Evolutionary conservation across 2,888 invertebrate species (phyloP), one percentile per base, ranked within the genome.

Genomic region (Pachymerium ferrugineum): DNA sequence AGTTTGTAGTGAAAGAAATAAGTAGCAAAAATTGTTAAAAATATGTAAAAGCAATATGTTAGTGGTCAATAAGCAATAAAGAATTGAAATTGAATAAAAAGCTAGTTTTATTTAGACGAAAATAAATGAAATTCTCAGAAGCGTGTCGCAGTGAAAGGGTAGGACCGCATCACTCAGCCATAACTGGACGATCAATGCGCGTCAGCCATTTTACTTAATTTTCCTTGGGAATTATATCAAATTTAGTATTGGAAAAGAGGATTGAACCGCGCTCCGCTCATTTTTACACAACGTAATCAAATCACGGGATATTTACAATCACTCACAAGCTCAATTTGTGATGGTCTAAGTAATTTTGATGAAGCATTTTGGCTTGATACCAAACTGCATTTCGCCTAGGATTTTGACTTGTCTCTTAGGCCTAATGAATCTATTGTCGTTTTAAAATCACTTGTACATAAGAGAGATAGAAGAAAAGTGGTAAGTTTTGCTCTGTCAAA

Each of bases 181-280:
- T 8, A 29, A 29, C 22, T 29, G 29, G 14, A 29, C 28, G 69
- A 28, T 69, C 69, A 22, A 22, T 69, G 29, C 69, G 69, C 69
- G 69, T 69, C 69, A 69, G 69, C 69, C 69, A 69, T 69, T 69
- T 69, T 69, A 69, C 69, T 69, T 69, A 69, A 69, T 69, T 69
- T 69, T 28, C 28, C 22, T 29, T 30, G 28, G 16, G 69, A 29
- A 69, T 69, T 62, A 62, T 62, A 25, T 62, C 3, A 25, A 38
- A 38, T 38, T 38, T 38, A 38, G 3, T 38, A 38, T 38, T 38
- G n/a, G 38, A 38, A 38, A 38, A 6, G 38, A 38, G 14, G 38
- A 4, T 38, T 38, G 38, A 38, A 38, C 3, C 38, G 8, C 14
- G 38, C 12, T 38, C n/a, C n/a, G 38, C 3, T 38, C 3, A 38